Percentiles rank a stretch among this genome's conserved stretches.
These are phyloP conservation scores for Brachypodius melanocephalos DNA, from an alignment of 2,113 vertebrate genomes.

Conservation along the genomic window DNA sequence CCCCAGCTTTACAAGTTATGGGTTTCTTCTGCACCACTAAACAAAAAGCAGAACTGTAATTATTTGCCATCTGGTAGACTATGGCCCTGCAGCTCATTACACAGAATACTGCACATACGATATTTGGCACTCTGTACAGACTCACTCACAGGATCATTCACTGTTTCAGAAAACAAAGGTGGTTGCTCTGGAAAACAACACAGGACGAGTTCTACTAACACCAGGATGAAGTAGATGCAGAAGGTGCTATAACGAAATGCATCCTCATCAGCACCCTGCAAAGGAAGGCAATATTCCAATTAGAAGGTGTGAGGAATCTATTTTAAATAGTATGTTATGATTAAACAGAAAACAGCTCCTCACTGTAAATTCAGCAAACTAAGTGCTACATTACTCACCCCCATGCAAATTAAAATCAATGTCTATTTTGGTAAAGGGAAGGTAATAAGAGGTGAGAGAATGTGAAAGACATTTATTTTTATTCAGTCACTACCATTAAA, in stretches of 20 bases:
- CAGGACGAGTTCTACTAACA: conserved; percentile 83
- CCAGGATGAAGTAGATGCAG: conserved; percentile 82
- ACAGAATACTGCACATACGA: background rate
- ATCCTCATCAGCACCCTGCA: conserved; percentile 58
- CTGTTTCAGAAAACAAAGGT: conserved; percentile 87
- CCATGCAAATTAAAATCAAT: background rate
- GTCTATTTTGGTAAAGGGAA: background rate
- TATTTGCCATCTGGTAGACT: background rate
- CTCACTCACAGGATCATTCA: conserved; percentile 83
- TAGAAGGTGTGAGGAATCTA: background rate
- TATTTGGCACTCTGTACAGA: background rate
- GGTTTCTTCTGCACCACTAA: background rate
- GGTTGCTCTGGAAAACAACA: conserved; percentile 83
- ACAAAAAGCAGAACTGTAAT: background rate
- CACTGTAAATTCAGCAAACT: background rate
- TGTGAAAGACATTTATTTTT: background rate
- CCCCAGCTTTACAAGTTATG: background rate
- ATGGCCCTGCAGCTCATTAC: background rate
- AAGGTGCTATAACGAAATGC: conserved; percentile 85
- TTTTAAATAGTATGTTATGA: background rate
- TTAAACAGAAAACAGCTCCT: background rate
- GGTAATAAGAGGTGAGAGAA: background rate
- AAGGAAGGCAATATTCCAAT: background rate
- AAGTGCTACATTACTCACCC: background rate
- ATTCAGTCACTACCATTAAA: background rate